phyloP scores from a whole-genome alignment of 2,797 vertebrate species.

The Clarias fuscus region DNA sequence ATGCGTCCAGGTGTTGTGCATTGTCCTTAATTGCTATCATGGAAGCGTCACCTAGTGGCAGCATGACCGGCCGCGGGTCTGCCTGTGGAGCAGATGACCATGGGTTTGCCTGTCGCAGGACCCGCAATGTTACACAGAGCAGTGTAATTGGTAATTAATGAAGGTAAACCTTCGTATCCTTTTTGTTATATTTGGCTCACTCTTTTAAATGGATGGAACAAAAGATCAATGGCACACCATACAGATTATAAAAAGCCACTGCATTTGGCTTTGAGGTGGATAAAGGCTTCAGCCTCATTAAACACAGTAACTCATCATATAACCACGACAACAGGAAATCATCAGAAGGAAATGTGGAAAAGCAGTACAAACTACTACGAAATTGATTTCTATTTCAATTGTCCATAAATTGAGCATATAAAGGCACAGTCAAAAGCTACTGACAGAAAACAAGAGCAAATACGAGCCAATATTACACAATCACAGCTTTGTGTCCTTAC shows the following conservation, averaged over 20 bases:
- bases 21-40: too few species aligned
- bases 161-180: neutral
- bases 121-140: too few species aligned
- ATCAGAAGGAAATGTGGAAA: neutral
- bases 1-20: too few species aligned
- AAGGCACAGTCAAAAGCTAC: constrained; percentile 6
- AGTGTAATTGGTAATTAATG: too few species aligned
- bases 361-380: neutral
- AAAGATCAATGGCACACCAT: neutral
- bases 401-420: constrained; percentile 10
- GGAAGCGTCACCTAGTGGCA: too few species aligned
- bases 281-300: constrained; percentile 28
- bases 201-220: neutral
- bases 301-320: neutral
- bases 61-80: too few species aligned
- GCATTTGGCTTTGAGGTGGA: neutral
- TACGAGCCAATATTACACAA: neutral
- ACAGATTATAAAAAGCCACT: neutral
- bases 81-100: too few species aligned
- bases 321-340: constrained; percentile 6
- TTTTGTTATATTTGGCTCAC: neutral
- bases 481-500: neutral
- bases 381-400: neutral
- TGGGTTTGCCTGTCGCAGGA: too few species aligned
- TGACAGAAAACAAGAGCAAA: neutral